phyloP scores from a whole-genome alignment of 2,888 invertebrate genomes.

The Nipponacmea schrenckii region DNA sequence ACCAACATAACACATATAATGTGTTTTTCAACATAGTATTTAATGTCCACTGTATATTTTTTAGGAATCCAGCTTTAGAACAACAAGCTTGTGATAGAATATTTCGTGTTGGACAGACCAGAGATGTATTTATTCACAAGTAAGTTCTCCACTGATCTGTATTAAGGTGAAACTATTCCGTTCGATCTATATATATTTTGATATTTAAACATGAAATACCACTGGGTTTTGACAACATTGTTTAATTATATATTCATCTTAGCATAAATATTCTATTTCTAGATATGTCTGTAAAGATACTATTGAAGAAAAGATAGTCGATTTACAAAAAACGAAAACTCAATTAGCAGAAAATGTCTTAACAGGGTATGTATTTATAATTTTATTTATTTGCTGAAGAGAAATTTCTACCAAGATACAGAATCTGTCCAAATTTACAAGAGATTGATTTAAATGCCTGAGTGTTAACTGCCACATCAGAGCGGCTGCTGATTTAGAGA shows the following conservation, averaged over 20 bases:
- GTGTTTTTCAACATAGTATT: too few relatives aligned
- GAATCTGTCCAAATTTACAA: too few relatives aligned
- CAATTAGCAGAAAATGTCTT: constrained; percentile 82
- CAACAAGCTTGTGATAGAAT: constrained; percentile 94
- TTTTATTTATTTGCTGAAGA: neutral
- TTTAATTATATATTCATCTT: too few relatives aligned
- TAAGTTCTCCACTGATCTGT: constrained; percentile 60
- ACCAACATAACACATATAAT: too few relatives aligned
- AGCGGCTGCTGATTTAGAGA: too few relatives aligned
- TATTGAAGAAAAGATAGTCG: constrained; percentile 86
- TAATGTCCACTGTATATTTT: too few relatives aligned
- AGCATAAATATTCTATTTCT: constrained; percentile 21
- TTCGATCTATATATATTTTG: too few relatives aligned
- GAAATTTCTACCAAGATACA: too few relatives aligned
- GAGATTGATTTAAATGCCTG: neutral
- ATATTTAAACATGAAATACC: too few relatives aligned
- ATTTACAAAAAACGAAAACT: constrained; percentile 83
- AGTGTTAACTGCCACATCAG: neutral
- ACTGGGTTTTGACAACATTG: too few relatives aligned
- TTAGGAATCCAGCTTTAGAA: constrained; percentile 90
- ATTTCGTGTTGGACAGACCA: constrained; percentile 88
- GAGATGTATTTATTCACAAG: constrained; percentile 85
- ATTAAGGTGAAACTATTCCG: too few relatives aligned
- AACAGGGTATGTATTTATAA: constrained; percentile 73
- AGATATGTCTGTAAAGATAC: constrained; percentile 87